Evolutionary conservation across 2,888 invertebrate genomes (phyloP).

Genomic region (Agrotis segetum): DNA sequence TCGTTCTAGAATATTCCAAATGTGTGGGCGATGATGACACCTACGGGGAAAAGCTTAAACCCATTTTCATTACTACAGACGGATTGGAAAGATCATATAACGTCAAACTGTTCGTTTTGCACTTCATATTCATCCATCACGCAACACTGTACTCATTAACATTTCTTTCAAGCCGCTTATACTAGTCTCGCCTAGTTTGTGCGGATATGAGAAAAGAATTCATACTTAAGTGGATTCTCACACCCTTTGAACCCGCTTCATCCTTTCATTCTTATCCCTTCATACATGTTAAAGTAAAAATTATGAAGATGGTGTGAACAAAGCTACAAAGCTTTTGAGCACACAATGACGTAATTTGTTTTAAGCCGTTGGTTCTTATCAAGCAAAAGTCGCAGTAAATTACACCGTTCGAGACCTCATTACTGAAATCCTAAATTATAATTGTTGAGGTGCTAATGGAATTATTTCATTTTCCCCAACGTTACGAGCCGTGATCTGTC

Average conservation of each 20-base stretch:
- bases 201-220: slow-evolving; percentile 11
- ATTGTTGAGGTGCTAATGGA: slow-evolving; percentile 44
- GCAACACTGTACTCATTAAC: slow-evolving; percentile 1
- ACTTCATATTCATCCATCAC: background rate
- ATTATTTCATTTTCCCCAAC: slow-evolving; percentile 40
- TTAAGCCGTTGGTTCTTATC: slow-evolving; percentile 14
- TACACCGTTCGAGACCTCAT: slow-evolving; percentile 33
- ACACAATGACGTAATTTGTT: slow-evolving; percentile 25
- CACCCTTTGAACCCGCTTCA: slow-evolving; percentile 7
- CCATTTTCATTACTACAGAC: slow-evolving; percentile 31
- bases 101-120: slow-evolving; percentile 7
- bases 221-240: slow-evolving; percentile 22
- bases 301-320: slow-evolving; percentile 18
- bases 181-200: slow-evolving; percentile 9
- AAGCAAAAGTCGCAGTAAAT: slow-evolving; percentile 30
- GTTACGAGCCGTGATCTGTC: slow-evolving; percentile 8
- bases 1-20: background rate
- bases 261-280: slow-evolving; percentile 25
- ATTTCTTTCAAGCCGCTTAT: background rate
- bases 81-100: background rate
- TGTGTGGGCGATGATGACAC: slow-evolving; percentile 10
- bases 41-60: slow-evolving; percentile 2
- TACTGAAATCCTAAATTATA: slow-evolving; percentile 44
- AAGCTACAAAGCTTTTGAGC: slow-evolving; percentile 11
- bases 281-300: slow-evolving; percentile 19